Base-by-base conservation (phyloP, 2,797 vertebrate genomes). In the Hoplostethus mediterraneus region DNA sequence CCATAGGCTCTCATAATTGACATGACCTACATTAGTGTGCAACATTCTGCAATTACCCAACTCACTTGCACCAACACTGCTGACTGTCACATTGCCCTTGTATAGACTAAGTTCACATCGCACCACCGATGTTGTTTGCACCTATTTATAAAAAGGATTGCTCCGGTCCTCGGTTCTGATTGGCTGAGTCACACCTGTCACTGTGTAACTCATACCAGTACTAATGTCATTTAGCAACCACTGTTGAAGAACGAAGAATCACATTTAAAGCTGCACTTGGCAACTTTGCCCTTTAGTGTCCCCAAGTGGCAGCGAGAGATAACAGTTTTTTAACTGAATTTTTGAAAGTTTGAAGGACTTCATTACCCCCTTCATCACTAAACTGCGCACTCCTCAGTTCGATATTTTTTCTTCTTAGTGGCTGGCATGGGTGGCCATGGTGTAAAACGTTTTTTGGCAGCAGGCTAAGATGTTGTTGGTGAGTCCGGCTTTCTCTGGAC, bases 191-290 rank as follows among this genome's bases (percentile, higher is more conserved):
- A 62, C 69, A 78, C 31, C 65, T 67, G 67, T 52, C 54, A 71
- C 42, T 76, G 21, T 21, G 21, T 72, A 80, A 72, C 56, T 17
- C 66, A 82, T 83, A 90, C 79, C 79, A 89, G 84, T 71, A 85
- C 67, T 72, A 55, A 48, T 67, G 71, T 84, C 79, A 81, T 83
- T 86, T 68, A 73, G 69, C 14, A 31, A 17, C 17, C n/a, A 21
- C n/a, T 83, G 77, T 75, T 76, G 12, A 63, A 57, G 65, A 44
- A 7, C 52, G 10, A 33, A 33, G 6, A 33, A 33, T 33, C 33
- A 57, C 12, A 71, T 71, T 67, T 16, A 62, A 67, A 69, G 51
- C 30, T 4, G 33, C 51, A 31, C 25, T 3, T 33, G 33, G 8
- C 63, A 25, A 63, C 57, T 70, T 60, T 54, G 13, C 11, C 7